Evolutionary conservation across 2,888 invertebrate species (phyloP).

Genomic region (Alloplasta piceator): DNA sequence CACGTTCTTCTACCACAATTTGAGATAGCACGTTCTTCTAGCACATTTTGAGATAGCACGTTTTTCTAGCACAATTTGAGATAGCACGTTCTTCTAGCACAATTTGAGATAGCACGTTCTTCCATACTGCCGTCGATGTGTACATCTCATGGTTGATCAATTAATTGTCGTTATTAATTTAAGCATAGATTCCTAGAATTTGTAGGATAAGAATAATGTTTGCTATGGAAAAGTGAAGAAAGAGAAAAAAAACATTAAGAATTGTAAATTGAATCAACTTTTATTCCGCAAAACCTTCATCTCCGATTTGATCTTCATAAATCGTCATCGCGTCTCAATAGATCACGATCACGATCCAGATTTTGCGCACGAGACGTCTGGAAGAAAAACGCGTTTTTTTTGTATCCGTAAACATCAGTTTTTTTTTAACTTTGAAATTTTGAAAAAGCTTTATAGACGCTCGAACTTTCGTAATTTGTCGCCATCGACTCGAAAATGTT

Average conservation of each 20-base stretch:
- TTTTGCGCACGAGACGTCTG: conserved; percentile 19
- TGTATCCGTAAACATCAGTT: too few relatives aligned
- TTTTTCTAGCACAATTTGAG: too few relatives aligned
- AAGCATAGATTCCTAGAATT: conserved; percentile 61
- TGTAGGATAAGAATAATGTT: conserved; percentile 71
- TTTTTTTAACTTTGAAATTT: too few relatives aligned
- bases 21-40: too few relatives aligned
- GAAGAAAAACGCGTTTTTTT: conserved; percentile 18
- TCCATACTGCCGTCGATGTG: too few relatives aligned
- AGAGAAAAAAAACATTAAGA: conserved; percentile 17
- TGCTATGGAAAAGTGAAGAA: conserved; percentile 64
- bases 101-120: too few relatives aligned
- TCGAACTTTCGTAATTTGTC: too few relatives aligned
- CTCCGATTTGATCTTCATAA: not conserved
- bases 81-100: too few relatives aligned
- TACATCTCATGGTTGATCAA: conserved; percentile 53
- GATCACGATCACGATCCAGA: not conserved
- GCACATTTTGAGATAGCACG: too few relatives aligned
- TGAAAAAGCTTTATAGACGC: too few relatives aligned
- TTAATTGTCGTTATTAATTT: conserved; percentile 73
- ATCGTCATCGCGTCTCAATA: not conserved
- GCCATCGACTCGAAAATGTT: too few relatives aligned
- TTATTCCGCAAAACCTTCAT: not conserved
- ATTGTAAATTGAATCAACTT: not conserved
- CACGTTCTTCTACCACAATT: too few relatives aligned